phyloP scores from a whole-genome alignment of 2,888 invertebrate species.

The Therioaphis trifolii region DNA sequence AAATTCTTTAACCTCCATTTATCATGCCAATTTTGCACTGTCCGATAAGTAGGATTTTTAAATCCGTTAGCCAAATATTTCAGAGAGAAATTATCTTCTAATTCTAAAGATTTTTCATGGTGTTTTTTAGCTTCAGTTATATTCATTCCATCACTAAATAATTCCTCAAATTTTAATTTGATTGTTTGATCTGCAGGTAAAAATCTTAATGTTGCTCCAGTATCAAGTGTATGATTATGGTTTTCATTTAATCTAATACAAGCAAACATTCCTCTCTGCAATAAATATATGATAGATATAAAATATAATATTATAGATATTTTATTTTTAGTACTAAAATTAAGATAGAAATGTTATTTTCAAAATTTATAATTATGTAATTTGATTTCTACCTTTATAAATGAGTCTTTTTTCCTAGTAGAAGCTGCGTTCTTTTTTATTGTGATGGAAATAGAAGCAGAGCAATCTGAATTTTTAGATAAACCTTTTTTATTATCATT shows the following conservation, averaged over 20 bases:
- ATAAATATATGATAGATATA: neutral
- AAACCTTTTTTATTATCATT: conserved; percentile 18
- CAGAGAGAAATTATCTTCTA: no score
- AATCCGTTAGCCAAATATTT: no score
- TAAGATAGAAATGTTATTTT: neutral
- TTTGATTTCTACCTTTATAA: neutral
- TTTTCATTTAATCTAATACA: no score
- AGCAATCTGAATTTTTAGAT: conserved; percentile 14
- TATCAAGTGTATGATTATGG: no score
- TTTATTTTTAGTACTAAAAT: neutral
- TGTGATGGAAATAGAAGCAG: conserved; percentile 9
- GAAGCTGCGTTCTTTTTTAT: conserved; percentile 9
- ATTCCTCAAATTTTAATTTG: no score
- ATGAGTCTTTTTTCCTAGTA: neutral
- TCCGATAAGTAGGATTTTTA: no score
- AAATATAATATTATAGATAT: neutral
- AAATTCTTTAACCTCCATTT: conserved; percentile 8
- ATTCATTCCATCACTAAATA: no score
- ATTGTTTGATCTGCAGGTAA: no score
- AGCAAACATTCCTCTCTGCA: neutral
- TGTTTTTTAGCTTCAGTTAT: neutral
- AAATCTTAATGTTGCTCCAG: no score
- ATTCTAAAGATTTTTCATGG: no score
- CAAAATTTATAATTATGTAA: neutral
- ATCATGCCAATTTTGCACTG: no score